Evolutionary conservation across 2,888 invertebrate species (phyloP).

Genomic region (Pachydiplax longipennis): DNA sequence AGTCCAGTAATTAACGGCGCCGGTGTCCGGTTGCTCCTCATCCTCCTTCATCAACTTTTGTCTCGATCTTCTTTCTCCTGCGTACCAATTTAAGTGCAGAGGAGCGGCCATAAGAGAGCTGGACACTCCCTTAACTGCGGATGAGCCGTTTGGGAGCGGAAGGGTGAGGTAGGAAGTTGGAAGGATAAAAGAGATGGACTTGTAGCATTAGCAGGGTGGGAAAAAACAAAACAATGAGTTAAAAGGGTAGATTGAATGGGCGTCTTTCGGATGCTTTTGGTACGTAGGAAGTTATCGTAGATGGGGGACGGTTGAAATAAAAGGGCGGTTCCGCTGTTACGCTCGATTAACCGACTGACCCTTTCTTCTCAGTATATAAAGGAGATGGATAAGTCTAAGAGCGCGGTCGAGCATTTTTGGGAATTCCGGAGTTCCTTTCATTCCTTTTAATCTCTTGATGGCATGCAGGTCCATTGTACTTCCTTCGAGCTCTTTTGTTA

Average conservation of each 20-base stretch:
- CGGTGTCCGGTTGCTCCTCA: background rate
- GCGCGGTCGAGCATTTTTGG: background rate
- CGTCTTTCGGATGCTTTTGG: background rate
- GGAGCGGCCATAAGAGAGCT: too few species aligned
- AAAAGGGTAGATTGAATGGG: background rate
- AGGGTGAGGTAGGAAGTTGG: background rate
- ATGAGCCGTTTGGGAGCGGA: background rate
- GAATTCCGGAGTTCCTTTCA: background rate
- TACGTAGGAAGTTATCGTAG: background rate
- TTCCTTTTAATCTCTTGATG: background rate
- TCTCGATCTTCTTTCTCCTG: background rate
- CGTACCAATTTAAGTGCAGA: background rate
- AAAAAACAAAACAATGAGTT: conserved; percentile 8
- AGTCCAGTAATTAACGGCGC: conserved; percentile 31
- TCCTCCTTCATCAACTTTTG: background rate
- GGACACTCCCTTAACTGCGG: background rate
- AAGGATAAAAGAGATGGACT: background rate
- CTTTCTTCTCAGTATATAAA: background rate
- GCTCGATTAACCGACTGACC: background rate
- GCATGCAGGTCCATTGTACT: background rate
- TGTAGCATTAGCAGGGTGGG: background rate
- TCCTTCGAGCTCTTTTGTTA: background rate
- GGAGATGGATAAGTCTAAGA: background rate
- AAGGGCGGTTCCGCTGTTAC: background rate
- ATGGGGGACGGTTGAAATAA: background rate